Evolutionary conservation across 1,140 invertebrate species (phyloP).

Genomic region (Drosophila repletoides): DNA sequence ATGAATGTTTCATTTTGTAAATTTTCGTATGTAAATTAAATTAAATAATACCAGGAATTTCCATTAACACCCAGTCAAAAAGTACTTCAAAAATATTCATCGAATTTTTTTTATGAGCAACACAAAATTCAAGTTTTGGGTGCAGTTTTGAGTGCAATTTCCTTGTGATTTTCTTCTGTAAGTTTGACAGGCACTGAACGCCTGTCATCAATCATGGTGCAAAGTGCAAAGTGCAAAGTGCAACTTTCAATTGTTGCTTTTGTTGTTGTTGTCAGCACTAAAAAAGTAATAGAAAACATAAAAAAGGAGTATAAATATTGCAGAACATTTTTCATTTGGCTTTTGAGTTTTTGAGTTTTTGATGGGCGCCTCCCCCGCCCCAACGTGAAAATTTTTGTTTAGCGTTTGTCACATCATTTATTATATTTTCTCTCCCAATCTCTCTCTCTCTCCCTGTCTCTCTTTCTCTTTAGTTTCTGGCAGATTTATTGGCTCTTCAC

Average conservation of each 20-base stretch:
- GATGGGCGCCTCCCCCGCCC: slow-evolving; percentile 9
- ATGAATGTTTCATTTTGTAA: too few relatives aligned
- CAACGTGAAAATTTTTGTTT: slow-evolving; percentile 51
- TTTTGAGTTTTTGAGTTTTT: not conserved
- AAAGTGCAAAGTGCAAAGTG: slow-evolving; percentile 14
- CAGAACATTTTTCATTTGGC: slow-evolving; percentile 60
- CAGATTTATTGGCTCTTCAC: slow-evolving; percentile 53
- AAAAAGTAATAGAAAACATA: not conserved
- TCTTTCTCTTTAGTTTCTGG: not conserved
- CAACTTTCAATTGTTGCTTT: slow-evolving; percentile 27
- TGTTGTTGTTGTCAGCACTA: slow-evolving; percentile 19
- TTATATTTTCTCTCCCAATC: slow-evolving; percentile 17
- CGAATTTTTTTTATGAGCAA: too few relatives aligned
- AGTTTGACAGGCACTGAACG: slow-evolving; percentile 43
- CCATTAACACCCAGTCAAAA: too few relatives aligned
- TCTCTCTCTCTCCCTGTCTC: not conserved
- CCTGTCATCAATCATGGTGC: slow-evolving; percentile 57
- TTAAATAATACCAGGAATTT: too few relatives aligned
- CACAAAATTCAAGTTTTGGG: too few relatives aligned
- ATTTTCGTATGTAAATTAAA: too few relatives aligned
- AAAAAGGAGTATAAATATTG: slow-evolving; percentile 6
- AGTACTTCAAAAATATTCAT: too few relatives aligned
- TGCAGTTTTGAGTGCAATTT: not conserved
- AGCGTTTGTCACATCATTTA: slow-evolving; percentile 64
- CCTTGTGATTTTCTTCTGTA: slow-evolving; percentile 7